Percentiles rank a stretch among this genome's conserved stretches.
Evolutionary conservation across 2,888 invertebrate species (phyloP).

Genomic region (Stenoptilia bipunctidactyla): DNA sequence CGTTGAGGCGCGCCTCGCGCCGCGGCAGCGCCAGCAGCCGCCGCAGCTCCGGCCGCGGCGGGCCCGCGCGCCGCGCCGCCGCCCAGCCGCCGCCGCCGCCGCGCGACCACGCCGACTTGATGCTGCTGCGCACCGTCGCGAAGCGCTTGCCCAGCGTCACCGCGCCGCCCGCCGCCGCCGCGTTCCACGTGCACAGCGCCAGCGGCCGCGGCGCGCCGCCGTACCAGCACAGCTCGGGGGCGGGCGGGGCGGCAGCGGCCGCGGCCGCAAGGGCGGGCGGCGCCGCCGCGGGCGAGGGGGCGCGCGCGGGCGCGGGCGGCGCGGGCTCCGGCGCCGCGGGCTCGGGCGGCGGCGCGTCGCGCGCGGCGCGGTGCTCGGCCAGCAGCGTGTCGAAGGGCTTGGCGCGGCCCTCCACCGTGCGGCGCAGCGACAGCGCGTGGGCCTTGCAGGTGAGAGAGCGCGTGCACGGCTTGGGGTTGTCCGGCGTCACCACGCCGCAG

Average conservation of each 20-base stretch:
- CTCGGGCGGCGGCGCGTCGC: conserved; percentile 44
- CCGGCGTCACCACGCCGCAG: conserved; percentile 81
- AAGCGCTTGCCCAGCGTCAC: conserved; percentile 64
- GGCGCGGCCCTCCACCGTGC: conserved; percentile 78
- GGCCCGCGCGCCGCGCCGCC: conserved; percentile 13
- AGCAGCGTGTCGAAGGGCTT: conserved; percentile 82
- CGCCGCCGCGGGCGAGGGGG: conserved; percentile 19
- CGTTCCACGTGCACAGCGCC: conserved; percentile 68
- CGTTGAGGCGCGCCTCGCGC: conserved; percentile 27
- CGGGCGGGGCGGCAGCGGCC: conserved; percentile 34
- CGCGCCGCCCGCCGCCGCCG: conserved; percentile 69
- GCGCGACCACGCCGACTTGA: conserved; percentile 55
- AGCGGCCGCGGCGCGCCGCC: conserved; percentile 72
- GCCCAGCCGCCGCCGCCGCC: background rate
- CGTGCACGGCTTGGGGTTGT: conserved; percentile 80
- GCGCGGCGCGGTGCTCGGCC: conserved; percentile 78
- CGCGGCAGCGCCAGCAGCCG: conserved; percentile 17
- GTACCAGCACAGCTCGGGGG: conserved; percentile 60
- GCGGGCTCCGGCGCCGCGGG: conserved; percentile 31
- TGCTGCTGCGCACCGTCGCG: conserved; percentile 59
- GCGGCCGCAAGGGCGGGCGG: too few relatives aligned
- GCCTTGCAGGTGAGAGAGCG: conserved; percentile 82
- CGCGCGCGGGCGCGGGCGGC: conserved; percentile 29
- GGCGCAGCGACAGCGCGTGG: conserved; percentile 76
- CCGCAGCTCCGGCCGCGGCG: conserved; percentile 18